Evolutionary conservation across 2,797 vertebrate species (phyloP).

Genomic region (Dromococcyx pavoninus): DNA sequence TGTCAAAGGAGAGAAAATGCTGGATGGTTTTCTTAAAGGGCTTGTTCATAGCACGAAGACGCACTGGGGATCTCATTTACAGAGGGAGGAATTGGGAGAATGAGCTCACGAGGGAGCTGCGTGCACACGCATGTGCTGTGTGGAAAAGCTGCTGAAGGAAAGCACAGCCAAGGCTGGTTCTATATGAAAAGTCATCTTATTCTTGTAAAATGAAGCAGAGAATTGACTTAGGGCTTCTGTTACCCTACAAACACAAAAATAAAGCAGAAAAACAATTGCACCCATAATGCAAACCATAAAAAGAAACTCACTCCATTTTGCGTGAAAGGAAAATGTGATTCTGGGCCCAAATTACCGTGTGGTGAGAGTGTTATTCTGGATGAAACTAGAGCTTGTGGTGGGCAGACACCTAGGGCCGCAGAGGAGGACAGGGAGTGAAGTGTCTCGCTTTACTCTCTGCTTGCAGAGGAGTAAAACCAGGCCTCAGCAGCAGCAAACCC

Average conservation of each 20-base stretch:
- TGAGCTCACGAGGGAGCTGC: not conserved
- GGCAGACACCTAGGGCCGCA: not conserved
- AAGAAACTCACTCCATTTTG: not conserved
- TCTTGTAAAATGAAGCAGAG: not conserved
- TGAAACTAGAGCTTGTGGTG: not conserved
- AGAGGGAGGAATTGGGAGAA: not conserved
- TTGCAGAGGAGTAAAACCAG: not conserved
- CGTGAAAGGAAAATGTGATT: not conserved
- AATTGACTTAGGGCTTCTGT: not conserved
- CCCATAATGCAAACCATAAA: not conserved
- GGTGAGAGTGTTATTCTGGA: not conserved
- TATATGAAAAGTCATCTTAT: not conserved
- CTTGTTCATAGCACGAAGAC: slow-evolving; percentile 6
- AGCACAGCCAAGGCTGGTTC: not conserved
- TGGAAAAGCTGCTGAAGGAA: not conserved
- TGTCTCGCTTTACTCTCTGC: not conserved
- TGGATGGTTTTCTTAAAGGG: slow-evolving; percentile 21
- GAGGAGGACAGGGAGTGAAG: not conserved
- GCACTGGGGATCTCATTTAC: not conserved
- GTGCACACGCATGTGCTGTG: accelerated
- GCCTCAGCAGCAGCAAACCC: not conserved
- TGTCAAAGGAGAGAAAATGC: slow-evolving; percentile 42
- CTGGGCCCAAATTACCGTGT: not conserved
- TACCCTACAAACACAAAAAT: not conserved
- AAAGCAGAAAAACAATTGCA: not conserved